A percentile compares a stretch with the other conserved stretches of the same genome.
Evolutionary conservation across 2,888 invertebrate species (phyloP).

Genomic region (Beris morrisii): DNA sequence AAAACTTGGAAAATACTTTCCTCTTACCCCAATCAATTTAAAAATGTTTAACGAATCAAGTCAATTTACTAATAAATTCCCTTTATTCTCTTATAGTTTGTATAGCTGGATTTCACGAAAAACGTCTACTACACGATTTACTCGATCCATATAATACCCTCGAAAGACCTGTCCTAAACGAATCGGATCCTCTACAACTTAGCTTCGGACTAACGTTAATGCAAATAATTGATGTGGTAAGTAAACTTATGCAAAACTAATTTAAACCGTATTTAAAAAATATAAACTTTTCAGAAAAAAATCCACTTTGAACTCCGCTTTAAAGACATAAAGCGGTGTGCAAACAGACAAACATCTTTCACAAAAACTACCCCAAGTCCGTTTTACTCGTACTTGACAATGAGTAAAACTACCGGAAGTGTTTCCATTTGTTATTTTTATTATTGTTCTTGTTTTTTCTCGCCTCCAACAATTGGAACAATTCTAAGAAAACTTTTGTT

Average conservation of each 20-base stretch:
- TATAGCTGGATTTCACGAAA: slow-evolving; percentile 85
- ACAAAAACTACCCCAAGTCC: neutral
- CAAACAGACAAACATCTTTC: neutral
- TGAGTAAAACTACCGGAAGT: slow-evolving; percentile 12
- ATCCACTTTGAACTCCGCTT: neutral
- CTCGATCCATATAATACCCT: slow-evolving; percentile 92
- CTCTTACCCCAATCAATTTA: no score
- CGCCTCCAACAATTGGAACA: no score
- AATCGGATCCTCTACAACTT: slow-evolving; percentile 92
- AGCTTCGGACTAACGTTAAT: slow-evolving; percentile 95
- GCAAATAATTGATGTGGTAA: slow-evolving; percentile 98
- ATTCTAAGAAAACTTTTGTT: no score
- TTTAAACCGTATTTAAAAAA: neutral
- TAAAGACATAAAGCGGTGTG: neutral
- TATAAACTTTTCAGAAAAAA: neutral
- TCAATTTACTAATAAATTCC: neutral
- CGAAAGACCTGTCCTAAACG: slow-evolving; percentile 93
- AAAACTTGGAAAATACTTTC: no score
- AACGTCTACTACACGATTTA: slow-evolving; percentile 86
- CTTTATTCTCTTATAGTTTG: slow-evolving; percentile 51
- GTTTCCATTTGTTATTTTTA: neutral
- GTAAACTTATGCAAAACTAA: slow-evolving; percentile 48
- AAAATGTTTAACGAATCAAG: no score
- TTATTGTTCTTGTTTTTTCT: no score
- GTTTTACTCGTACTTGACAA: slow-evolving; percentile 10